Evolutionary conservation across 37 sponge, comb jelly and placozoan species (phyloP).

Genomic region (Halichondria panicea): DNA sequence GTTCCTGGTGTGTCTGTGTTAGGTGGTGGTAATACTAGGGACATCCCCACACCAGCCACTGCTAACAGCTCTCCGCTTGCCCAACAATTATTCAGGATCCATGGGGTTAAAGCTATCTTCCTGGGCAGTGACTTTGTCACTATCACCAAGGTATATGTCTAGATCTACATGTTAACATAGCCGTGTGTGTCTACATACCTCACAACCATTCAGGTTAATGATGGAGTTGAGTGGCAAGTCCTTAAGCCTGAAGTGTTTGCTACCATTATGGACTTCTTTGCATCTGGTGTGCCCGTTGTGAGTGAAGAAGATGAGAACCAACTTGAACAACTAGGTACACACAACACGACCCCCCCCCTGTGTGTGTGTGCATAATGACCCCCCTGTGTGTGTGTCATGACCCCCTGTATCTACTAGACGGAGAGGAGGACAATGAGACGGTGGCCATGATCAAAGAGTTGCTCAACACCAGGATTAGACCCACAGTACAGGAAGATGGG

Average conservation of each 20-base stretch:
- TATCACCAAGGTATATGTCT: conserved; percentile 69
- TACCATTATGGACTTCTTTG: conserved; percentile 96
- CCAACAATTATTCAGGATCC: conserved; percentile 84
- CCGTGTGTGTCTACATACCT: not conserved
- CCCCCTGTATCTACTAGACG: too few relatives aligned
- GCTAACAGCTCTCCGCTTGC: conserved; percentile 77
- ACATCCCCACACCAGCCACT: conserved; percentile 63
- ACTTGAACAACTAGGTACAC: too few relatives aligned
- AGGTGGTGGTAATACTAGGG: conserved; percentile 73
- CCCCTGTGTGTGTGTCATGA: too few relatives aligned
- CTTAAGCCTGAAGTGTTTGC: conserved; percentile 94
- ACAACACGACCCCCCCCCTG: not conserved
- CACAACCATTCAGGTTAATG: conserved; percentile 51
- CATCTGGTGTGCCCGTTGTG: conserved; percentile 81
- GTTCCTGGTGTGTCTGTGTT: conserved; percentile 89
- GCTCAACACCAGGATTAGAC: conserved; percentile 94
- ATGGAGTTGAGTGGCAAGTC: conserved; percentile 77
- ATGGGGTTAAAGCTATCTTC: conserved; percentile 93
- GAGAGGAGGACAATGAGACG: conserved; percentile 93
- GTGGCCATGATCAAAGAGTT: conserved; percentile 95
- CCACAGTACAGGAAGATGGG: conserved; percentile 99
- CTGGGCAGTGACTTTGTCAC: conserved; percentile 91
- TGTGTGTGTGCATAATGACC: not conserved
- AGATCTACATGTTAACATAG: not conserved
- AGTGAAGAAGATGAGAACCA: conserved; percentile 73